Percentiles rank a stretch among this genome's conserved stretches.
These are phyloP conservation scores for Anolis sagrei DNA, from an alignment of 2,113 vertebrate genomes.

Conservation along the genomic window DNA sequence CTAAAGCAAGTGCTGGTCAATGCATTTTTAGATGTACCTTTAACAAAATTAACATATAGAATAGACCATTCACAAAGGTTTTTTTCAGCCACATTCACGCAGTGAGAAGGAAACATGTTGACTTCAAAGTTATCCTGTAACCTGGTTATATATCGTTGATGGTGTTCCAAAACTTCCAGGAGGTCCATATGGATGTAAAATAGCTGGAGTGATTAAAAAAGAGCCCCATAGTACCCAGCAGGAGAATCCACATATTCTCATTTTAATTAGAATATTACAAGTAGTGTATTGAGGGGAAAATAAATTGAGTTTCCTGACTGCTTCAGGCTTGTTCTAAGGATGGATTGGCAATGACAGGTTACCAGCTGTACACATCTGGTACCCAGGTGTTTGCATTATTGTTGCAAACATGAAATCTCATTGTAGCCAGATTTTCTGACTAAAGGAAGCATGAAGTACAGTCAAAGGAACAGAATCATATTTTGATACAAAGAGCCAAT, in stretches of 20 bases:
- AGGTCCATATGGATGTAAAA: not conserved
- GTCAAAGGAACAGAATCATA: constrained; percentile 31
- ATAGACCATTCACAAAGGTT: not conserved
- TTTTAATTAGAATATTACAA: constrained; percentile 5
- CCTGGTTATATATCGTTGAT: not conserved
- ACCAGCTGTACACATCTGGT: constrained; percentile 62
- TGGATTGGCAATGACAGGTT: constrained; percentile 31
- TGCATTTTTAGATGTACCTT: too few relatives aligned
- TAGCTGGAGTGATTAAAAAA: not conserved
- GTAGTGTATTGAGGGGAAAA: not conserved
- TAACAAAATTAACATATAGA: not conserved
- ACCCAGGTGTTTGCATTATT: constrained; percentile 58
- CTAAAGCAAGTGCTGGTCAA: too few relatives aligned
- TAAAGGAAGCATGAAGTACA: constrained; percentile 50
- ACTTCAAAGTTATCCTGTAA: not conserved
- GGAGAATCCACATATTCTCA: not conserved
- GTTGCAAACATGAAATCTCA: constrained; percentile 32
- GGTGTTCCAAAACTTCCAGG: not conserved
- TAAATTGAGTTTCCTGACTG: constrained; percentile 33
- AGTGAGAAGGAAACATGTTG: too few relatives aligned
- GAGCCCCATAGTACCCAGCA: not conserved
- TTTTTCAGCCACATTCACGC: not conserved
- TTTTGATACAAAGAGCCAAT: not conserved
- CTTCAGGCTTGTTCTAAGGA: constrained; percentile 25
- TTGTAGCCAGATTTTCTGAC: constrained; percentile 60